A percentile compares a stretch with the other conserved stretches of the same genome.
Conservation (phyloP, 2,797 vertebrate species). For the Ceryle rudis region DNA sequence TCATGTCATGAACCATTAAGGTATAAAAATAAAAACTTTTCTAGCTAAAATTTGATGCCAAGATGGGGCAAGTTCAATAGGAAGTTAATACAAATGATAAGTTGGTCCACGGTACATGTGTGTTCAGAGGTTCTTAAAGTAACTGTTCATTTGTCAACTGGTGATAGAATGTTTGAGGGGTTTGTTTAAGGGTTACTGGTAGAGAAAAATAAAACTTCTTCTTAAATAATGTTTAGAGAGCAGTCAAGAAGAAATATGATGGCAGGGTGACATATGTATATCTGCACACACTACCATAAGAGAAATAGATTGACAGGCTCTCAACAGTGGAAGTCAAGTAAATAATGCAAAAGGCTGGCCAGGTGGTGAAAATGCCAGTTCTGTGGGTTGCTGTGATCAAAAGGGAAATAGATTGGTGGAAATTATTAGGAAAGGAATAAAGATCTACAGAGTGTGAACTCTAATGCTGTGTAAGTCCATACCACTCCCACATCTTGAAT, state of each 20-base stretch:
- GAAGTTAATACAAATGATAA: not conserved
- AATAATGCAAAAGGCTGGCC: not conserved
- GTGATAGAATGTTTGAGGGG: not conserved
- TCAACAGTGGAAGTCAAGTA: conserved; percentile 1
- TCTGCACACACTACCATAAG: not conserved
- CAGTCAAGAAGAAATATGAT: not conserved
- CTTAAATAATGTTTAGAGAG: not conserved
- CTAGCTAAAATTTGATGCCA: not conserved
- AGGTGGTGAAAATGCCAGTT: not conserved
- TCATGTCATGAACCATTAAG: accelerated
- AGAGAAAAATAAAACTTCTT: not conserved
- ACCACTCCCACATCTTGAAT: not conserved
- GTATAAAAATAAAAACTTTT: not conserved
- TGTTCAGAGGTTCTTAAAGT: not conserved
- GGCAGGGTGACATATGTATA: not conserved
- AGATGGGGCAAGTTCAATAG: accelerated
- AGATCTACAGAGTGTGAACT: not conserved
- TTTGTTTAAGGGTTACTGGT: not conserved
- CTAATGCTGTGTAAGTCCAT: not conserved
- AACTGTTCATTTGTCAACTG: not conserved
- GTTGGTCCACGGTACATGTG: not conserved
- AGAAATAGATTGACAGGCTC: not conserved
- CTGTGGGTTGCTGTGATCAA: not conserved
- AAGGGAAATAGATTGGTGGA: conserved; percentile 13
- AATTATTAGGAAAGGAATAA: not conserved